Evolutionary conservation across 2,888 invertebrate genomes (phyloP).

Genomic region (Eupithecia subumbrata): DNA sequence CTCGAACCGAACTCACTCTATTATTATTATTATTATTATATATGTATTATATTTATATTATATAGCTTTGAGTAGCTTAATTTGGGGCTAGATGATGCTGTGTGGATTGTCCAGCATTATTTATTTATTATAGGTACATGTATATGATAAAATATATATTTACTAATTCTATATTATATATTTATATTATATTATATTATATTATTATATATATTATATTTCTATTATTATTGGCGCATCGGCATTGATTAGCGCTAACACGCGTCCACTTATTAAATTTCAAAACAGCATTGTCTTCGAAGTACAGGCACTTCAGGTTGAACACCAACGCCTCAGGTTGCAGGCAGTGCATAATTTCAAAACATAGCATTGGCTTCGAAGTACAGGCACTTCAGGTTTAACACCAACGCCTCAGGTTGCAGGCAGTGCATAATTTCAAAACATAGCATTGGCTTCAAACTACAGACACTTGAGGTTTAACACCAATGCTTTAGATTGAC

Average conservation of each 20-base stretch:
- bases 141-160: too few species aligned
- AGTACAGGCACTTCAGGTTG: background rate
- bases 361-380: background rate
- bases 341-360: background rate
- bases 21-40: too few species aligned
- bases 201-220: too few species aligned
- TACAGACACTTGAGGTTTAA: background rate
- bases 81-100: too few species aligned
- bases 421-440: background rate
- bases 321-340: background rate
- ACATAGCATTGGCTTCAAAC: background rate
- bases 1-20: background rate
- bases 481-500: background rate
- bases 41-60: too few species aligned
- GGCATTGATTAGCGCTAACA: background rate
- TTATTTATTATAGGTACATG: too few species aligned
- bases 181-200: too few species aligned
- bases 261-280: background rate
- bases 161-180: too few species aligned
- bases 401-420: background rate
- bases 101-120: too few species aligned
- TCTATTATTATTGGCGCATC: too few species aligned
- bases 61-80: too few species aligned
- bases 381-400: background rate
- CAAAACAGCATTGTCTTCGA: background rate